These are phyloP conservation scores for Florisuga fusca DNA, from an alignment of 2,797 vertebrate genomes.

Conservation along the genomic window DNA sequence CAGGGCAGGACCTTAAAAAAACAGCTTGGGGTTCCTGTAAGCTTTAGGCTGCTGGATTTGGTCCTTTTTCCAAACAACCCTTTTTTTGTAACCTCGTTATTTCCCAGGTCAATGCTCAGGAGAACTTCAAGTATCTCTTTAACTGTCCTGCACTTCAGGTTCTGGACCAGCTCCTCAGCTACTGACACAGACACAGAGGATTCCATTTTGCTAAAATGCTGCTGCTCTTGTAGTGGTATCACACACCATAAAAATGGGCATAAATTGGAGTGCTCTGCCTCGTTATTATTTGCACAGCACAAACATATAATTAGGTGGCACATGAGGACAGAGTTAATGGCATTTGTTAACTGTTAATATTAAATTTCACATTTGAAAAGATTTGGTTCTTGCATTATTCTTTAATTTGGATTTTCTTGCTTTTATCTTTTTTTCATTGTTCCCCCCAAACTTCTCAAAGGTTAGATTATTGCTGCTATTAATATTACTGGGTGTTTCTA, in stretches of 20 bases:
- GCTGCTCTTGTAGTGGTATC: background rate
- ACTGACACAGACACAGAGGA: background rate
- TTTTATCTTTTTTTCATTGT: background rate
- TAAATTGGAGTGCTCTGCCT: background rate
- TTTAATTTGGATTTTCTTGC: background rate
- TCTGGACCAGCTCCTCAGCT: background rate
- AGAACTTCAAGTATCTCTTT: background rate
- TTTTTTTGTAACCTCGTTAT: background rate
- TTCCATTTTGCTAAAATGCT: background rate
- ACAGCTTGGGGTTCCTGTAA: accelerated
- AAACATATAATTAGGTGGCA: background rate
- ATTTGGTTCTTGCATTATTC: background rate
- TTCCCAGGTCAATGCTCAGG: background rate
- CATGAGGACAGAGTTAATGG: background rate
- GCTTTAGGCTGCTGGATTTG: background rate
- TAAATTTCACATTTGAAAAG: background rate
- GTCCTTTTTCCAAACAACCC: background rate
- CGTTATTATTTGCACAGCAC: background rate
- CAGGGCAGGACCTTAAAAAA: background rate
- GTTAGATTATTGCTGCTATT: background rate
- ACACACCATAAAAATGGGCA: background rate
- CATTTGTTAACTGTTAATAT: background rate
- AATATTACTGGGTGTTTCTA: background rate
- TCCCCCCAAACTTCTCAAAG: background rate
- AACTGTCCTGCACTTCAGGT: background rate